Evolutionary conservation across 2,888 invertebrate species (phyloP).

Genomic region (Microctonus brassicae): DNA sequence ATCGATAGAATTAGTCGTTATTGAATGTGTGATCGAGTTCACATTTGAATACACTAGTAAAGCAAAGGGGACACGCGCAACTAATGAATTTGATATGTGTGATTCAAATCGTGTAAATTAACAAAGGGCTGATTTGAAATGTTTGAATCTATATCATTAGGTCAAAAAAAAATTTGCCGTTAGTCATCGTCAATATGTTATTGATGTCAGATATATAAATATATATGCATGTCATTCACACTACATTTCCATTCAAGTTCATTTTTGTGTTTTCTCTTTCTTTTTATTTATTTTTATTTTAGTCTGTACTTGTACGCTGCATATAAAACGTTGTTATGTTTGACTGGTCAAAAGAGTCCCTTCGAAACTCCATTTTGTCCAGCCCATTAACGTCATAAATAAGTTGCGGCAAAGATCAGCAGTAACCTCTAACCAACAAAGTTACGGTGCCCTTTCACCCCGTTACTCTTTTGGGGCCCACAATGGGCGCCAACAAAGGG

Average conservation of each 20-base stretch:
- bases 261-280: too few species aligned
- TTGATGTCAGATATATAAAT: background rate
- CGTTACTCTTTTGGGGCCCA: constrained; percentile 32
- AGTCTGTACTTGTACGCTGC: background rate
- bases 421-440: constrained; percentile 53
- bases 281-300: background rate
- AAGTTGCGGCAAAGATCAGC: constrained; percentile 55
- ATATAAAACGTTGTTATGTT: background rate
- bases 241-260: constrained; percentile 12
- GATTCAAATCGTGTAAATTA: constrained; percentile 43
- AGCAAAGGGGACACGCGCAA: constrained; percentile 4
- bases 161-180: constrained; percentile 19
- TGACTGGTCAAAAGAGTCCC: background rate
- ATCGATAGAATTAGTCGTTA: constrained; percentile 32
- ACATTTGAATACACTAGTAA: background rate
- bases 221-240: constrained; percentile 26
- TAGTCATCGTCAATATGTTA: constrained; percentile 15
- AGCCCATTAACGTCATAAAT: constrained; percentile 51
- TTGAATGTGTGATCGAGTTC: constrained; percentile 26
- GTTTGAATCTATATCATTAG: constrained; percentile 36
- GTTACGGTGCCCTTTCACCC: constrained; percentile 48
- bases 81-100: constrained; percentile 51
- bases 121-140: constrained; percentile 41
- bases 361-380: background rate
- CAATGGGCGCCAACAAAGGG: constrained; percentile 39